Percentiles rank a stretch among this genome's conserved stretches.
Evolutionary conservation across 2,113 vertebrate genomes (phyloP).

Genomic region (Columba janthina): DNA sequence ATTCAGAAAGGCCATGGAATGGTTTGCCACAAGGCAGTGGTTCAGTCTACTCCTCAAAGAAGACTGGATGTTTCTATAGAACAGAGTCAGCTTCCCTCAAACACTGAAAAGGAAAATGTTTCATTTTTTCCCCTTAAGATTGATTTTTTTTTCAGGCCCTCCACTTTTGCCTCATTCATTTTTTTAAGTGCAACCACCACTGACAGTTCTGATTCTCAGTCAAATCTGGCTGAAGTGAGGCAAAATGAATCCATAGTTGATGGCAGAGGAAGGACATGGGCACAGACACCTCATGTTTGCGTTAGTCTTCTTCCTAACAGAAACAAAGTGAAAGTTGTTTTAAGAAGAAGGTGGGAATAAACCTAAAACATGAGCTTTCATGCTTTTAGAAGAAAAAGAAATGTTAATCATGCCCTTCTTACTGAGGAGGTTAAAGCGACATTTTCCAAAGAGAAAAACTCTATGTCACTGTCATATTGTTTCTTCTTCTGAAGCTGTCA

Average conservation of each 20-base stretch:
- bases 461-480: fast-evolving
- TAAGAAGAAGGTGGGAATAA: neutral
- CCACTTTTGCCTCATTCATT: neutral
- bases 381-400: neutral
- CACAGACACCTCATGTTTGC: neutral
- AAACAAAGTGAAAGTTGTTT: neutral
- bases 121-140: neutral
- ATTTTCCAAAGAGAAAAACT: neutral
- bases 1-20: neutral
- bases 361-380: neutral
- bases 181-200: neutral
- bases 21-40: neutral
- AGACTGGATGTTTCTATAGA: fast-evolving
- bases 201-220: neutral
- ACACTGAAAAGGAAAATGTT: neutral
- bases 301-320: neutral
- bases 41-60: neutral
- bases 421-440: neutral
- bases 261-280: neutral
- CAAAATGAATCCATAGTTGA: neutral
- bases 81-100: neutral
- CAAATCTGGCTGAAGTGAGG: neutral
- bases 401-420: neutral
- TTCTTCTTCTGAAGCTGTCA: neutral
- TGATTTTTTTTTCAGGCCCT: neutral